Evolutionary conservation across 37 sponge, comb jelly and placozoan genomes (phyloP).

Genomic region (Ianthella basta): DNA sequence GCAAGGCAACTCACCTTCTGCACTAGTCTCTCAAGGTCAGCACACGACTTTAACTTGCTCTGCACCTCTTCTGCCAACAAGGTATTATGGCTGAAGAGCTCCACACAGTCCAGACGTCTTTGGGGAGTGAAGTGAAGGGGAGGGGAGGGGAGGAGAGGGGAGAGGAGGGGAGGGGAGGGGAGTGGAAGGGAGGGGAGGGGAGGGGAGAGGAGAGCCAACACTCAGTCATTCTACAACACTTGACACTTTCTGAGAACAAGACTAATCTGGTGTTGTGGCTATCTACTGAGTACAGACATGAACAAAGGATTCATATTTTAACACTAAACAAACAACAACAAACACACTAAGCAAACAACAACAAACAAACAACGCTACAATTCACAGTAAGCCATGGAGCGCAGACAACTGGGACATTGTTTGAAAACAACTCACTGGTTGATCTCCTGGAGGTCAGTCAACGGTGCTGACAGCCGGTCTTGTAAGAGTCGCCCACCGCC

Average conservation of each 20-base stretch:
- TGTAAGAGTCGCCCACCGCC: slow-evolving; percentile 65
- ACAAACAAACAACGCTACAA: no score
- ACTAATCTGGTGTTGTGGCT: no score
- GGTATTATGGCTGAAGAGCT: slow-evolving; percentile 44
- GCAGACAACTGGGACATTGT: no score
- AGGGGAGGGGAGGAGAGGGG: no score
- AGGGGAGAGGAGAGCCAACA: no score
- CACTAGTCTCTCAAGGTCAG: slow-evolving; percentile 69
- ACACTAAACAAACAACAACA: no score
- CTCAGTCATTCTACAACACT: no score
- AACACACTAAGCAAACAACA: no score
- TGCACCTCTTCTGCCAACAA: slow-evolving; percentile 37
- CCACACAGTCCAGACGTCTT: slow-evolving; percentile 69
- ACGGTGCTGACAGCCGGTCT: slow-evolving; percentile 68
- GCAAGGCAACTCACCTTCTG: slow-evolving; percentile 85
- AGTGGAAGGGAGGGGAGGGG: not conserved
- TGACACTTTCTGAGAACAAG: no score
- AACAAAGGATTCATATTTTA: no score
- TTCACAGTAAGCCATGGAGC: no score
- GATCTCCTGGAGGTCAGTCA: slow-evolving; percentile 50
- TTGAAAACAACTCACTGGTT: slow-evolving; percentile 26
- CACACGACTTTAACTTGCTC: slow-evolving; percentile 41
- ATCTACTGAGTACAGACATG: no score
- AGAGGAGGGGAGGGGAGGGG: not conserved
- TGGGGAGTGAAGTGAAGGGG: not conserved